Percentiles rank a stretch among this genome's conserved stretches.
Conservation (phyloP, 1,140 invertebrate species). For the Artemia franciscana region DNA sequence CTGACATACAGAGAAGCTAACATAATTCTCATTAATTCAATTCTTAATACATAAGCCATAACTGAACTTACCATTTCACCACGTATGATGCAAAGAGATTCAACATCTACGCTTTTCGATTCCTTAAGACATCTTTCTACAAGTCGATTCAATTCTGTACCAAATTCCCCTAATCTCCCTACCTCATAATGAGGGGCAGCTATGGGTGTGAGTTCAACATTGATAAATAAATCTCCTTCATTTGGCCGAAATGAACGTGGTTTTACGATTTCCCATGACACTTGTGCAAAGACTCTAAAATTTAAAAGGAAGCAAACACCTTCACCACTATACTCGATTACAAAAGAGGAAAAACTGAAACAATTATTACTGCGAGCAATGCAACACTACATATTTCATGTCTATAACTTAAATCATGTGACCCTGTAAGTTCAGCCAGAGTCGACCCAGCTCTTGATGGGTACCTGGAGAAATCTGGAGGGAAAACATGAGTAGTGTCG, state of each 20-base stretch:
- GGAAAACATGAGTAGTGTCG: too few species aligned
- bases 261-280: slow-evolving; percentile 57
- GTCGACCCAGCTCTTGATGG: too few species aligned
- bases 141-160: slow-evolving; percentile 51
- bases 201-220: slow-evolving; percentile 64
- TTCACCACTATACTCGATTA: too few species aligned
- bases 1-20: too few species aligned
- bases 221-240: slow-evolving; percentile 64
- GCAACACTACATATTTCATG: too few species aligned
- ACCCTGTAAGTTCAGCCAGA: too few species aligned
- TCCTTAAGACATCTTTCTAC: slow-evolving; percentile 64
- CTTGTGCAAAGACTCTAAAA: slow-evolving; percentile 60
- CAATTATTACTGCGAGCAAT: too few species aligned
- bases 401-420: too few species aligned
- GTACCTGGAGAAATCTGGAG: too few species aligned
- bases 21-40: too few species aligned
- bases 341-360: too few species aligned
- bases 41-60: slow-evolving; percentile 7
- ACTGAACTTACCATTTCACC: slow-evolving; percentile 37
- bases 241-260: slow-evolving; percentile 60
- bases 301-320: too few species aligned
- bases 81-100: slow-evolving; percentile 72
- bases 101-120: slow-evolving; percentile 54
- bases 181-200: slow-evolving; percentile 52
- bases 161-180: slow-evolving; percentile 39